Evolutionary conservation across 2,797 vertebrate species (phyloP).

Genomic region (Paramormyrops hopkinsi): DNA sequence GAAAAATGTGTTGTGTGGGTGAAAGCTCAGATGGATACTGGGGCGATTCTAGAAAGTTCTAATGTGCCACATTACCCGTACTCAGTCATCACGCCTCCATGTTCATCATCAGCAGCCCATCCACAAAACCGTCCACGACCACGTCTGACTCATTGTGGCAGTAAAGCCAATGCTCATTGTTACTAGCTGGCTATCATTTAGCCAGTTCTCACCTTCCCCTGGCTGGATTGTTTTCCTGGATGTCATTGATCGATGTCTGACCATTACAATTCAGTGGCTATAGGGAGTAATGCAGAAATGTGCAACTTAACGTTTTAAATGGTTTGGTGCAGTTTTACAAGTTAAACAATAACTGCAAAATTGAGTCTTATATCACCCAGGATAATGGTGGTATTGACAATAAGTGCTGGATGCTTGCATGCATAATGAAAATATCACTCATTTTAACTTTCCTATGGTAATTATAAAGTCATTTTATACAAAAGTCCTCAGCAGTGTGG

Average conservation of each 20-base stretch:
- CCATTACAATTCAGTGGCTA: background rate
- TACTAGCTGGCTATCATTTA: background rate
- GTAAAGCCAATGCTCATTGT: background rate
- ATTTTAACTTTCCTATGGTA: background rate
- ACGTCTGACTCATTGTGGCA: background rate
- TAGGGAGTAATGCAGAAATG: background rate
- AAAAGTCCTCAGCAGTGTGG: background rate
- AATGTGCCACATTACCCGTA: background rate
- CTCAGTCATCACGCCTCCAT: background rate
- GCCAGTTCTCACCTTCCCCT: background rate
- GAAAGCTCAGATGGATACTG: constrained; percentile 2
- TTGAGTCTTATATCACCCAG: background rate
- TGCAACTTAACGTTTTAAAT: background rate
- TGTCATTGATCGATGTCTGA: background rate
- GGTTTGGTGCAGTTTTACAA: background rate
- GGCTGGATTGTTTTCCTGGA: background rate
- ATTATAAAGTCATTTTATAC: background rate
- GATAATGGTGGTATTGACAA: background rate
- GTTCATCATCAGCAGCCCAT: background rate
- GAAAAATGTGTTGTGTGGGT: background rate
- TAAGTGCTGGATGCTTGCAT: background rate
- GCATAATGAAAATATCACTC: background rate
- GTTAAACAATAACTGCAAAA: background rate
- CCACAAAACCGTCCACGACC: background rate
- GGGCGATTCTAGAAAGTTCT: background rate